Evolutionary conservation across 1,140 invertebrate genomes (phyloP).

Genomic region (Atopsyche davidsoni): DNA sequence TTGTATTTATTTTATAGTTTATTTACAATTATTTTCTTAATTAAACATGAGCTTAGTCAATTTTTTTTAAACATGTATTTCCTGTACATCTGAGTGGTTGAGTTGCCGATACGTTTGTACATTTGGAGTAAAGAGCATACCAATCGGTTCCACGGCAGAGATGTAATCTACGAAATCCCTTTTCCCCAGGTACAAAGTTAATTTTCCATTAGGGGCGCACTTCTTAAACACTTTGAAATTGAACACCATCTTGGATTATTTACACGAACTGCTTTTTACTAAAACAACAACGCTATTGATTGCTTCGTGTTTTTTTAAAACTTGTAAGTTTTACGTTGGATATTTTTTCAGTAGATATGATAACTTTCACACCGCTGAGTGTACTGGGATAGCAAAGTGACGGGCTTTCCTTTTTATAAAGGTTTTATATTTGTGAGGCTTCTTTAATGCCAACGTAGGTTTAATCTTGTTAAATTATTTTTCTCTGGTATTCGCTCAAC

Average conservation of each 20-base stretch:
- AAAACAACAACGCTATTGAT: too few species aligned
- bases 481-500: slow-evolving; percentile 20
- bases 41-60: too few species aligned
- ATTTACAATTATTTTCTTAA: too few species aligned
- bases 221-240: slow-evolving; percentile 95
- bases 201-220: slow-evolving; percentile 87
- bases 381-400: background rate
- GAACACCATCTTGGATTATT: slow-evolving; percentile 62
- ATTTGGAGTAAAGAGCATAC: slow-evolving; percentile 61
- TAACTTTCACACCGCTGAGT: background rate
- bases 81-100: too few species aligned
- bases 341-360: background rate
- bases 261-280: slow-evolving; percentile 2
- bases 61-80: too few species aligned
- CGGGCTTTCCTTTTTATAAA: slow-evolving; percentile 24
- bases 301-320: too few species aligned
- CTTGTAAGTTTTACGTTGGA: background rate
- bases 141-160: slow-evolving; percentile 86
- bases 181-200: slow-evolving; percentile 92
- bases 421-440: slow-evolving; percentile 25
- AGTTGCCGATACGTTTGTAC: too few species aligned
- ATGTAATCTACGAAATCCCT: slow-evolving; percentile 95
- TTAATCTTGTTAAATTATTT: slow-evolving; percentile 31
- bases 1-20: too few species aligned
- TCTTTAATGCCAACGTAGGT: slow-evolving; percentile 19